Conservation (phyloP, 2,113 vertebrate genomes). For the Corythaixoides concolor region DNA sequence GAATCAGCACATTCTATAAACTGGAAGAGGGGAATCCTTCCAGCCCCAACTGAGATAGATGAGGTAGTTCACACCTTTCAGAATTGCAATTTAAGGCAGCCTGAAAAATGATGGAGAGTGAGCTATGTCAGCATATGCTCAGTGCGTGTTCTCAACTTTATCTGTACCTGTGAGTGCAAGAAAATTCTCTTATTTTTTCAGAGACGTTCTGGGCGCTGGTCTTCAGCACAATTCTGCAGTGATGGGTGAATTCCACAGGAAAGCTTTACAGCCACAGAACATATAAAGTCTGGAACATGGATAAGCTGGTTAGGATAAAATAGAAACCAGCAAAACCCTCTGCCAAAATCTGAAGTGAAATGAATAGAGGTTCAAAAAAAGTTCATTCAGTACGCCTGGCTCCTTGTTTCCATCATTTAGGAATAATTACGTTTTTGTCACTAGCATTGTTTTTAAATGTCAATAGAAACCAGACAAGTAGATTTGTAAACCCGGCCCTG, state of each 20-base stretch:
- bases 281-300: constrained; percentile 40
- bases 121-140: constrained; percentile 23
- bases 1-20: background rate
- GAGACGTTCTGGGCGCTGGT: background rate
- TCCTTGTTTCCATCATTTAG: constrained; percentile 61
- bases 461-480: constrained; percentile 59
- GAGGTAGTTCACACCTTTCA: constrained; percentile 42
- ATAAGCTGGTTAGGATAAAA: constrained; percentile 57
- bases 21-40: constrained; percentile 33
- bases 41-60: background rate
- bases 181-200: background rate
- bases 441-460: constrained; percentile 67
- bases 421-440: constrained; percentile 65
- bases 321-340: constrained; percentile 29
- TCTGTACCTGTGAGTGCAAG: background rate
- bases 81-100: background rate
- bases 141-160: background rate
- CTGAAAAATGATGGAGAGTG: background rate
- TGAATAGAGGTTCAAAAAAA: constrained; percentile 69
- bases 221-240: constrained; percentile 9
- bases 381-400: constrained; percentile 44
- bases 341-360: constrained; percentile 55
- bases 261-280: constrained; percentile 48
- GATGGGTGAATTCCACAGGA: constrained; percentile 1
- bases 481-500: constrained; percentile 23